These are phyloP conservation scores for Tyria jacobaeae DNA, from an alignment of 2,888 invertebrate species.

Conservation along the genomic window DNA sequence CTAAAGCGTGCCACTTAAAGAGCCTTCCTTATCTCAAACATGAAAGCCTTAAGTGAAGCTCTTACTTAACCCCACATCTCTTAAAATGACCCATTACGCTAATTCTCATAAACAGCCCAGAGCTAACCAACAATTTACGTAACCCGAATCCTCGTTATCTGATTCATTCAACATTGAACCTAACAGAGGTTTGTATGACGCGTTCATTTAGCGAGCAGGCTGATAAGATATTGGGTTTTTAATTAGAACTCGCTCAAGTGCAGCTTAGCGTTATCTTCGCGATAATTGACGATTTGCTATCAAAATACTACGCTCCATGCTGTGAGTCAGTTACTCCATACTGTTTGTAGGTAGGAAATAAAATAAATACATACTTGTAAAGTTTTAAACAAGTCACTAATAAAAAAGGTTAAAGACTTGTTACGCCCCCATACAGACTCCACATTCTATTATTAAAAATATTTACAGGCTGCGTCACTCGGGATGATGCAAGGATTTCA, in stretches of 20 bases:
- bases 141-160: conserved; percentile 11
- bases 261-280: conserved; percentile 22
- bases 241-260: conserved; percentile 35
- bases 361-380: too few species aligned
- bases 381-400: too few species aligned
- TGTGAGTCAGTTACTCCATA: neutral
- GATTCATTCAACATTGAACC: conserved; percentile 8
- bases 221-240: conserved; percentile 32
- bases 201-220: conserved; percentile 19
- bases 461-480: too few species aligned
- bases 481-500: too few species aligned
- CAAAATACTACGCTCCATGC: conserved; percentile 5
- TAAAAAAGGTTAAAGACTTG: too few species aligned
- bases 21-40: neutral
- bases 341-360: neutral
- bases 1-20: neutral
- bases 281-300: conserved; percentile 29
- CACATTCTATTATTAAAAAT: too few species aligned
- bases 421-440: too few species aligned
- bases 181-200: conserved; percentile 4
- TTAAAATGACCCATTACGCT: neutral
- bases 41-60: neutral
- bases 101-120: neutral
- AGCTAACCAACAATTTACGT: neutral
- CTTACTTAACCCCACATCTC: neutral